phyloP scores from a whole-genome alignment of 2,113 vertebrate species.

The Dicaeum eximium region DNA sequence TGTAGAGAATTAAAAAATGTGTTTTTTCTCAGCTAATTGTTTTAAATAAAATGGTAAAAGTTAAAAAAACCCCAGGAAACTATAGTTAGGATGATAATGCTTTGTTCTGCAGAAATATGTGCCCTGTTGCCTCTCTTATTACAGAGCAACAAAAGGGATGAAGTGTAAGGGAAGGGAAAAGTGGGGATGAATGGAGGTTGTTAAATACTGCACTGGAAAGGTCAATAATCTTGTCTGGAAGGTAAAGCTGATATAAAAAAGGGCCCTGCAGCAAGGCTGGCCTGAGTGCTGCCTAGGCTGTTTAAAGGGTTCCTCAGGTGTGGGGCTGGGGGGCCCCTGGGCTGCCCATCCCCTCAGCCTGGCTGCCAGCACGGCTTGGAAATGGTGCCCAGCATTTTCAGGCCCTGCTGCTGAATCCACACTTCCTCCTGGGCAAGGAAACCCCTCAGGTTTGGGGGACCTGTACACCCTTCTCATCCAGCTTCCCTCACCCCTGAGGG shows the following conservation, averaged over 20 bases:
- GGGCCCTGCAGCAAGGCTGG: neutral
- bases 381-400: neutral
- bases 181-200: neutral
- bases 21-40: constrained; percentile 66
- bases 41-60: constrained; percentile 72
- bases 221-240: constrained; percentile 35
- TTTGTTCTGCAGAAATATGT: constrained; percentile 65
- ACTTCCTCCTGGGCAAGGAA: neutral
- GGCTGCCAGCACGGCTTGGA: accelerated
- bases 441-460: neutral
- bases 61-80: constrained; percentile 67
- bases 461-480: neutral
- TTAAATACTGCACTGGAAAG: constrained; percentile 27
- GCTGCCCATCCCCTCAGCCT: accelerated
- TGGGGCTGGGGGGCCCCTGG: neutral
- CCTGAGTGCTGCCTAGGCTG: neutral
- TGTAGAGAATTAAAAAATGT: constrained; percentile 64
- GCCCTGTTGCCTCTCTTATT: constrained; percentile 44
- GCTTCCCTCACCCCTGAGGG: accelerated
- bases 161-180: constrained; percentile 8
- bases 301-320: neutral
- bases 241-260: constrained; percentile 4
- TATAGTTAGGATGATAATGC: constrained; percentile 70
- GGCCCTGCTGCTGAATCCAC: neutral
- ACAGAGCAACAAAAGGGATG: constrained; percentile 47